Percentiles rank a stretch among this genome's conserved stretches.
Conservation (phyloP, 2,113 vertebrate species). For the Dipodomys merriami region DNA sequence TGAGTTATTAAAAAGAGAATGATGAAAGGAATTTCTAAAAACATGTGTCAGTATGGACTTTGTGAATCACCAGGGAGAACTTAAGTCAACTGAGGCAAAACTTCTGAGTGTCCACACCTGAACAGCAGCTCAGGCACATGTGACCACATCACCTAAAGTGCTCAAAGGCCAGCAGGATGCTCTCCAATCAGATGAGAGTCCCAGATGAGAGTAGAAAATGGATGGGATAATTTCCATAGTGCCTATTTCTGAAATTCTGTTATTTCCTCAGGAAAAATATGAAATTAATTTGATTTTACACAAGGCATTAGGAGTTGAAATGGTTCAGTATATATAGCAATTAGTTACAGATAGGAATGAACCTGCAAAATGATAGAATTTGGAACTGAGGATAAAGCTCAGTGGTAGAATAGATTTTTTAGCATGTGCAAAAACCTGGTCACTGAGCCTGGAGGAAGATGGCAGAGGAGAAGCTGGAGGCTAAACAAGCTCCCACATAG, state of each 20-base stretch:
- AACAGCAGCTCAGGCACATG: neutral
- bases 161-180: neutral
- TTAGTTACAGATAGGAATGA: neutral
- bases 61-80: neutral
- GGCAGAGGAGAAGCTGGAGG: too few relatives aligned
- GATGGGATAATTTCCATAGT: neutral
- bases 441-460: neutral
- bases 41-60: neutral
- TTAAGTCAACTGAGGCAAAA: neutral
- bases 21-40: neutral
- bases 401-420: neutral
- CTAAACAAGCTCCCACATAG: too few relatives aligned
- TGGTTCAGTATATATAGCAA: neutral
- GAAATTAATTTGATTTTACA: neutral
- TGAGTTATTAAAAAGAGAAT: neutral
- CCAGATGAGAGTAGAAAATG: neutral
- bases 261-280: neutral
- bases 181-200: neutral
- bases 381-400: neutral
- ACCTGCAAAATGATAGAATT: neutral
- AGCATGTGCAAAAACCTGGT: neutral
- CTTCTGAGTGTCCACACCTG: neutral
- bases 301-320: conserved; percentile 12
- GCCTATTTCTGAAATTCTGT: neutral
- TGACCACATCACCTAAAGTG: neutral